These are phyloP conservation scores for Drosophila arawakana DNA, from an alignment of 1,140 invertebrate species.

Conservation along the genomic window DNA sequence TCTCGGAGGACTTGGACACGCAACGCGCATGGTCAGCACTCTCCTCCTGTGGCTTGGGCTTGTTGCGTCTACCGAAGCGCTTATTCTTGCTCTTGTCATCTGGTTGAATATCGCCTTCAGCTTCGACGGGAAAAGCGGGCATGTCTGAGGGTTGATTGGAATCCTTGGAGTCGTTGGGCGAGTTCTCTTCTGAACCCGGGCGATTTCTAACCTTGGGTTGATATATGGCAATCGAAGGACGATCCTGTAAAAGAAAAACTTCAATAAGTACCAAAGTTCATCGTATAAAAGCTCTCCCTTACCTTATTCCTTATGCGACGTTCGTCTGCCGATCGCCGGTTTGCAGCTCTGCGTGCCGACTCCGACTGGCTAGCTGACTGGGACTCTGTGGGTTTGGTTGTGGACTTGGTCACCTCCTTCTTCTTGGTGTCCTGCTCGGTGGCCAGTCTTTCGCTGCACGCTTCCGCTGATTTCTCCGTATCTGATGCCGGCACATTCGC, in stretches of 20 bases:
- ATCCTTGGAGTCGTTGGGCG: conserved; percentile 41
- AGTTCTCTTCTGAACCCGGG: conserved; percentile 54
- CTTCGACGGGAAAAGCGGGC: conserved; percentile 15
- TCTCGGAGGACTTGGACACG: conserved; percentile 66
- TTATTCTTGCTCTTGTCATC: conserved; percentile 50
- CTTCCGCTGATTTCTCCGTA: conserved; percentile 1
- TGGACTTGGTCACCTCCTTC: background rate
- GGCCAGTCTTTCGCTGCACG: background rate
- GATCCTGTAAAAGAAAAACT: conserved; percentile 68
- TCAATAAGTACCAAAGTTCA: too few relatives aligned
- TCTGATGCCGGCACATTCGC: background rate
- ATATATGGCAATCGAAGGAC: conserved; percentile 81
- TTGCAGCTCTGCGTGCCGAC: conserved; percentile 14
- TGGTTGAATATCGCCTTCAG: conserved; percentile 34
- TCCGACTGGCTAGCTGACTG: background rate
- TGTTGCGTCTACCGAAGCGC: conserved; percentile 57
- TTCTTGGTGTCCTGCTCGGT: background rate
- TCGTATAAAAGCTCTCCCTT: too few relatives aligned
- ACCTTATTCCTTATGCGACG: conserved; percentile 85
- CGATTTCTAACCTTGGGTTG: conserved; percentile 72
- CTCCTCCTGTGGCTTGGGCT: conserved; percentile 44
- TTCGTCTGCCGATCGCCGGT: conserved; percentile 59
- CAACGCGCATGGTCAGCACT: conserved; percentile 22
- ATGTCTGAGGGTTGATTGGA: conserved; percentile 4
- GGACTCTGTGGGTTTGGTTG: background rate